phyloP scores from a whole-genome alignment of 2,797 vertebrate genomes.

The Sebastes oblongus region DNA sequence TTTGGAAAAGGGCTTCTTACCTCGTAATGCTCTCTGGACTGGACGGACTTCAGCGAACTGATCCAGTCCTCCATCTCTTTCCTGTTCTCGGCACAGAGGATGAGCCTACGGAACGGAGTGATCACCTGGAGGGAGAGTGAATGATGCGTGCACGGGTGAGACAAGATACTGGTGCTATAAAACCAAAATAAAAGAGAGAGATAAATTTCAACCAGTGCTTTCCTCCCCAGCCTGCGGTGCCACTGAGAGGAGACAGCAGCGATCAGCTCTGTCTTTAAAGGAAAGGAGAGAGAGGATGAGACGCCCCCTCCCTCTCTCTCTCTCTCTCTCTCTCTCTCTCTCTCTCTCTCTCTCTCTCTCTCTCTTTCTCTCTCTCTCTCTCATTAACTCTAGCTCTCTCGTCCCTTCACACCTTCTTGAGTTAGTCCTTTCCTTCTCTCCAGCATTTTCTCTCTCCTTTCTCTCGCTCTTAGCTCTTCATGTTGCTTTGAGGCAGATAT shows the following conservation, averaged over 20 bases:
- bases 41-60: slow-evolving; percentile 91
- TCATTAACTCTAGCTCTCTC: slow-evolving; percentile 60
- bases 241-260: slow-evolving; percentile 62
- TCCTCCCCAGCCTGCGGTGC: slow-evolving; percentile 56
- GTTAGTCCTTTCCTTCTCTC: slow-evolving; percentile 43
- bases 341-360: slow-evolving; percentile 44
- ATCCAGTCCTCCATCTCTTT: slow-evolving; percentile 99
- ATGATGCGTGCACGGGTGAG: neutral
- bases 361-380: slow-evolving; percentile 45
- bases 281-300: slow-evolving; percentile 61
- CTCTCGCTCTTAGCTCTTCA: slow-evolving; percentile 28
- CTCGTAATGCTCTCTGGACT: slow-evolving; percentile 97
- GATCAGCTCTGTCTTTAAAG: slow-evolving; percentile 67
- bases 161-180: slow-evolving; percentile 13
- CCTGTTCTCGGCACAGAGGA: slow-evolving; percentile 90
- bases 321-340: slow-evolving; percentile 47
- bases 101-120: slow-evolving; percentile 92
- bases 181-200: slow-evolving; percentile 21
- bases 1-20: slow-evolving; percentile 76
- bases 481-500: slow-evolving; percentile 72
- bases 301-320: slow-evolving; percentile 40
- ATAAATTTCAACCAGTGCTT: slow-evolving; percentile 37
- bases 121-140: slow-evolving; percentile 85
- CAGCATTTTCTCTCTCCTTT: neutral
- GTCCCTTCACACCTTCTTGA: slow-evolving; percentile 60